Evolutionary conservation across 2,888 invertebrate species (phyloP), one percentile per base, ranked within the genome.

Genomic region (Drosophila peninsularis): DNA sequence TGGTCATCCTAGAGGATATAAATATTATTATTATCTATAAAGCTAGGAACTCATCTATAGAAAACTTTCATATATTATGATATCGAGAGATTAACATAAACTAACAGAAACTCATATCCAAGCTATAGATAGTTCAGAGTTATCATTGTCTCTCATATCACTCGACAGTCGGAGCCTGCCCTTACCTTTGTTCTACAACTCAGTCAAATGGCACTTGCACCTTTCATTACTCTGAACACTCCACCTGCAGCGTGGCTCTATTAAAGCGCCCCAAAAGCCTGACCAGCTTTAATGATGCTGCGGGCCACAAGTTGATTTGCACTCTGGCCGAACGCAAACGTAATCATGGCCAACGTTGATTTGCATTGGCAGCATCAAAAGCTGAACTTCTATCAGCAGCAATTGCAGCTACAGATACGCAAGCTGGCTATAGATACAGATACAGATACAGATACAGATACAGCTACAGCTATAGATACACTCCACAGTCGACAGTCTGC

Each of bases 351-450:
- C 11, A 50, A 24, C 24, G n/a, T 11, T 49, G 52, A 64, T 49
- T 45, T 39, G 49, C 63, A 45, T 19, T 62, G 76, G 47, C 41
- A 75, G 71, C 19, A 32, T 50, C 56, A 52, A 47, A 61, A 66
- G 52, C 77, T 75, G 65, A 69, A 69, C 74, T 65, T 60, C 61
- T 80, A 71, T 71, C 66, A 32, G 47, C 58, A 64, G 49, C 62
- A 62, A 61, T 78, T 63, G 45, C 54, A 62, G 61, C 55, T 65
- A 49, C 27, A 56, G 27, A 44, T 47, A 53, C 52, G 21, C 14
- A 21, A 6, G 41, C 41, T 6, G 42, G 21, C 42, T 64, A 42
- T 19, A 13, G 42, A 13, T 42, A 21, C 37, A 44, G 58, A 10
- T 21, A 54, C 17, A 56, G 27, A 7, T 71, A 42, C 44, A 41